Percentiles rank a stretch among this genome's conserved stretches.
Evolutionary conservation across 2,797 vertebrate genomes (phyloP).

Genomic region (Micromesistius poutassou): DNA sequence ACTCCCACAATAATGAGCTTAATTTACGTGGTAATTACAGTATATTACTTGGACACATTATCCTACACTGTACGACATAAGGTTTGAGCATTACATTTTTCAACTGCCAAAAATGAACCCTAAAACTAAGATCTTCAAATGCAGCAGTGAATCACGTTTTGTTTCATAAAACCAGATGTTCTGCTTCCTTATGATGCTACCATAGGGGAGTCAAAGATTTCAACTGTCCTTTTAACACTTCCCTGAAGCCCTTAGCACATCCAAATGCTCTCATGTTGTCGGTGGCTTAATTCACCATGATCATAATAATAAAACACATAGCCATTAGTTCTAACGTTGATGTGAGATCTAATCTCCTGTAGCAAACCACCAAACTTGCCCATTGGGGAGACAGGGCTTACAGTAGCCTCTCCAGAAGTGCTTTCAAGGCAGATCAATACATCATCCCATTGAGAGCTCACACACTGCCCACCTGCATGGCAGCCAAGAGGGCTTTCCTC

Average conservation of each 20-base stretch:
- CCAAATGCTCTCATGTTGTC: neutral
- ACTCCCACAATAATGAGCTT: too few relatives aligned
- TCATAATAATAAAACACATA: neutral
- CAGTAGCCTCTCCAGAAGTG: slow-evolving; percentile 10
- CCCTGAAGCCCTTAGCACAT: neutral
- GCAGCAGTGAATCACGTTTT: neutral
- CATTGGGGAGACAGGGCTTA: neutral
- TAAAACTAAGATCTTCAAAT: neutral
- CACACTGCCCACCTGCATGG: slow-evolving; percentile 36
- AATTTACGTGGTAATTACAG: neutral
- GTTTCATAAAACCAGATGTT: neutral
- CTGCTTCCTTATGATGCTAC: neutral
- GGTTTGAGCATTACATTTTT: neutral
- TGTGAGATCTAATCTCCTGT: neutral
- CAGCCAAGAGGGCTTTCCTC: slow-evolving; percentile 12
- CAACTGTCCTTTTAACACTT: neutral
- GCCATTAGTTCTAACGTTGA: neutral
- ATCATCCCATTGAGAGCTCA: slow-evolving; percentile 24
- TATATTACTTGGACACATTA: too few relatives aligned
- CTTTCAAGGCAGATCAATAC: slow-evolving; percentile 31
- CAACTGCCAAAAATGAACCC: neutral
- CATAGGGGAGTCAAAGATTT: neutral
- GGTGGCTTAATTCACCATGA: neutral
- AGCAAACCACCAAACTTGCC: neutral
- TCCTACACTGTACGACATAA: too few relatives aligned